Evolutionary conservation across 1,140 invertebrate species (phyloP).

Genomic region (Neodiprion fabricii): DNA sequence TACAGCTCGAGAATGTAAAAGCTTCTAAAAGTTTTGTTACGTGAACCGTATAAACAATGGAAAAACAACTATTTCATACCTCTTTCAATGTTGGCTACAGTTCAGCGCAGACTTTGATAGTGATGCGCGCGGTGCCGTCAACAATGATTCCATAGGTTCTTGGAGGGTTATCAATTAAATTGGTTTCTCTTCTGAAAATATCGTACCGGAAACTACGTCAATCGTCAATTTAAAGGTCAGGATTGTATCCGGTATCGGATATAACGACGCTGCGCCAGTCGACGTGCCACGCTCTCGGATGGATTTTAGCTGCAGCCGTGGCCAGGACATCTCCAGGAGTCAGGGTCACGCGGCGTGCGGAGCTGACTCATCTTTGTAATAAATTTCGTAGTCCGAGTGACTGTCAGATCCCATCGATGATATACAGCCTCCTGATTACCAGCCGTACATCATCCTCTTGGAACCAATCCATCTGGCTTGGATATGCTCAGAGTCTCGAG

Average conservation of each 20-base stretch:
- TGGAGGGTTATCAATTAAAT: too few relatives aligned
- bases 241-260: not conserved
- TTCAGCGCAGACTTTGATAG: too few relatives aligned
- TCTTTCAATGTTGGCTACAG: too few relatives aligned
- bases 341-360: not conserved
- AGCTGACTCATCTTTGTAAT: slow-evolving; percentile 9
- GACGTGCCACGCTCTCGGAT: not conserved
- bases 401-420: slow-evolving; percentile 13
- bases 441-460: slow-evolving; percentile 1
- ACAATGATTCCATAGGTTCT: too few relatives aligned
- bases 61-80: too few relatives aligned
- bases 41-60: too few relatives aligned
- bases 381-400: slow-evolving; percentile 11
- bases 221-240: not conserved
- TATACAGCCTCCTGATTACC: slow-evolving; percentile 15
- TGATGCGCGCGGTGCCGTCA: too few relatives aligned
- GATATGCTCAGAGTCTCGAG: not conserved
- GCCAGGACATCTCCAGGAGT: slow-evolving; percentile 1
- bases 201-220: too few relatives aligned
- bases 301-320: not conserved
- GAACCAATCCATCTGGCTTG: slow-evolving; percentile 11
- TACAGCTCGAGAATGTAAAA: too few relatives aligned
- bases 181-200: too few relatives aligned
- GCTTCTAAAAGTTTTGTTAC: too few relatives aligned
- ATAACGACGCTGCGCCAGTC: not conserved